Conservation (phyloP, 1,140 invertebrate species). For the Holotrichia oblita region DNA sequence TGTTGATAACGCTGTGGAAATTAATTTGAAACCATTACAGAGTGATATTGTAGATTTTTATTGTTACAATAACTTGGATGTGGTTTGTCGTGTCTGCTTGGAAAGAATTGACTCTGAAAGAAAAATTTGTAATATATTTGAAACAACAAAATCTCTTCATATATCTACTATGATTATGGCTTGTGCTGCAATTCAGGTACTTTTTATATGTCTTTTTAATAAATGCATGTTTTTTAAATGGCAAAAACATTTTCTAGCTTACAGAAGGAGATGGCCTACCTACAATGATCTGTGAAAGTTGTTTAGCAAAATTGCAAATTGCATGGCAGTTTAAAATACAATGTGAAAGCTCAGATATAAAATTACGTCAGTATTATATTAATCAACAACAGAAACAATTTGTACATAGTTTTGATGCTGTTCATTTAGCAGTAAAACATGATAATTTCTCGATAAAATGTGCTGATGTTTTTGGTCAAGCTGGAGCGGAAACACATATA, state of each 20-base stretch:
- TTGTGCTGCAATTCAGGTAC: conserved; percentile 49
- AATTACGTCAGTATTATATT: conserved; percentile 52
- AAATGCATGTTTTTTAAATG: background rate
- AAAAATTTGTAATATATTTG: conserved; percentile 49
- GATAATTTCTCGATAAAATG: conserved; percentile 11
- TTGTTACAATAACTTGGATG: conserved; percentile 45
- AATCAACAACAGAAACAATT: conserved; percentile 40
- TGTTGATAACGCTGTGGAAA: conserved; percentile 36
- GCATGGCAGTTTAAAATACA: conserved; percentile 62
- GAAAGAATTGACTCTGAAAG: conserved; percentile 47
- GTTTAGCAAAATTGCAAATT: conserved; percentile 59
- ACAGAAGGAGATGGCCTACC: conserved; percentile 62
- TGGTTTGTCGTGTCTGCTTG: conserved; percentile 47
- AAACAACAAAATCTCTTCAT: conserved; percentile 41
- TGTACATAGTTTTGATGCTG: conserved; percentile 16
- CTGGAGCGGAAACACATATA: background rate
- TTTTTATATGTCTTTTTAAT: background rate
- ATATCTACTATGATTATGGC: conserved; percentile 49
- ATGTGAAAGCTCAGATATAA: conserved; percentile 60
- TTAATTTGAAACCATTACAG: conserved; percentile 40
- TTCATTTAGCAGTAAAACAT: conserved; percentile 10
- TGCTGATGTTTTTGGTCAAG: background rate
- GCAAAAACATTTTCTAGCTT: conserved; percentile 55
- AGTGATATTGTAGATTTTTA: conserved; percentile 43
- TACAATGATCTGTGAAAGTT: conserved; percentile 59